These are phyloP conservation scores for Sphaeramia orbicularis DNA, from an alignment of 2,797 vertebrate species.

Conservation along the genomic window DNA sequence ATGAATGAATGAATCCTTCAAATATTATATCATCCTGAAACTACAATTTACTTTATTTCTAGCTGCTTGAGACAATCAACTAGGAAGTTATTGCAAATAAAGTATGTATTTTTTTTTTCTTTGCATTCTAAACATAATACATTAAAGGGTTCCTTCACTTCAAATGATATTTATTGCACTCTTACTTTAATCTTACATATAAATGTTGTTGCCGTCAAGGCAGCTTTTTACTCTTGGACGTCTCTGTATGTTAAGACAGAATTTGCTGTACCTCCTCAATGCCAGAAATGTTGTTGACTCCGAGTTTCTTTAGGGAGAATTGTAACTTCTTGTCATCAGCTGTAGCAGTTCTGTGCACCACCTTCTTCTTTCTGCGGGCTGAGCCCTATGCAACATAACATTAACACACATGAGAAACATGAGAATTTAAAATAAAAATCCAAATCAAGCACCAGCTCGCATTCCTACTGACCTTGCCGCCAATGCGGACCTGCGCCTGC, in stretches of 20 bases:
- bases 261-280: constrained; percentile 92
- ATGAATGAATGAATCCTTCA: no score
- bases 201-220: no score
- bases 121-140: neutral
- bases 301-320: constrained; percentile 97
- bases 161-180: no score
- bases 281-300: constrained; percentile 98
- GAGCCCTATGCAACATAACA: constrained; percentile 86
- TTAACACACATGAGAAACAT: neutral
- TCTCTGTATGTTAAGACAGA: neutral
- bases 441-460: neutral
- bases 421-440: neutral
- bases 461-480: constrained; percentile 90
- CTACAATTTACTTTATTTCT: no score
- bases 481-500: constrained; percentile 98
- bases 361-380: constrained; percentile 99
- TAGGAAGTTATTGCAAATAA: no score
- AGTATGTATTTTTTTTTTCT: neutral
- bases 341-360: constrained; percentile 97
- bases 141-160: neutral
- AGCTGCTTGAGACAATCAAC: no score
- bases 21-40: no score
- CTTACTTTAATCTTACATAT: no score
- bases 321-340: constrained; percentile 99
- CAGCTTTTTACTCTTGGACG: neutral